Conservation (phyloP, 30 jellyfish, hydroid and myxozoan species). For the Aurelia sp. region DNA sequence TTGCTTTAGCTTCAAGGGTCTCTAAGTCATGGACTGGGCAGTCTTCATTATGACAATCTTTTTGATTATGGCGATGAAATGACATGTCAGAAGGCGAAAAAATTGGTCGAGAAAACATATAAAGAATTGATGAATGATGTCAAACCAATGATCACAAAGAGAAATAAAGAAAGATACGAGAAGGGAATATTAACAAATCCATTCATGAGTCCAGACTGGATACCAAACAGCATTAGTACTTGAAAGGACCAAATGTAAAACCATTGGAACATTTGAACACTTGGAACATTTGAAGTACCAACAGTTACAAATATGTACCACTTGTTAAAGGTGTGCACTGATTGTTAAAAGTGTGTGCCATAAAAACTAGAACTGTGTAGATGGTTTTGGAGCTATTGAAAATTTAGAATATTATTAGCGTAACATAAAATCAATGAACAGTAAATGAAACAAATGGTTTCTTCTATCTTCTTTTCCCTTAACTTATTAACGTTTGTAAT, state of each 20-base stretch:
- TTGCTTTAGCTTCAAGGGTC: constrained; percentile 55
- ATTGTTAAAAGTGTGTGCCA: no score
- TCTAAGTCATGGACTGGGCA: constrained; percentile 37
- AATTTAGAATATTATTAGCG: no score
- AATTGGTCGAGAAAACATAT: constrained; percentile 48
- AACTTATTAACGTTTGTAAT: no score
- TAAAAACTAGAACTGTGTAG: no score
- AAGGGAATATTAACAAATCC: constrained; percentile 75
- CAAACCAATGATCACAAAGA: constrained; percentile 30
- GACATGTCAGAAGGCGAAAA: constrained; percentile 23
- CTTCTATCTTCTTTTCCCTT: no score
- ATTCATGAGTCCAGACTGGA: constrained; percentile 74
- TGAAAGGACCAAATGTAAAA: background rate
- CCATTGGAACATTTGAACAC: no score
- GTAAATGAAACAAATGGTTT: no score
- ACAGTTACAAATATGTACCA: no score
- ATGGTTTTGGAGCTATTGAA: no score
- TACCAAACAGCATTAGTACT: constrained; percentile 88
- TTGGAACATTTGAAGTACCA: no score
- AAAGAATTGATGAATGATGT: constrained; percentile 44
- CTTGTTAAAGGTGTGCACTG: no score
- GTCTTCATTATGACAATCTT: constrained; percentile 58
- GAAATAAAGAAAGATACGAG: constrained; percentile 46
- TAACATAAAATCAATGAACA: no score
- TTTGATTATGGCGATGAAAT: constrained; percentile 69